Conservation (phyloP, 92 coral and sea anemone species). For the Epizoanthus stellaris region DNA sequence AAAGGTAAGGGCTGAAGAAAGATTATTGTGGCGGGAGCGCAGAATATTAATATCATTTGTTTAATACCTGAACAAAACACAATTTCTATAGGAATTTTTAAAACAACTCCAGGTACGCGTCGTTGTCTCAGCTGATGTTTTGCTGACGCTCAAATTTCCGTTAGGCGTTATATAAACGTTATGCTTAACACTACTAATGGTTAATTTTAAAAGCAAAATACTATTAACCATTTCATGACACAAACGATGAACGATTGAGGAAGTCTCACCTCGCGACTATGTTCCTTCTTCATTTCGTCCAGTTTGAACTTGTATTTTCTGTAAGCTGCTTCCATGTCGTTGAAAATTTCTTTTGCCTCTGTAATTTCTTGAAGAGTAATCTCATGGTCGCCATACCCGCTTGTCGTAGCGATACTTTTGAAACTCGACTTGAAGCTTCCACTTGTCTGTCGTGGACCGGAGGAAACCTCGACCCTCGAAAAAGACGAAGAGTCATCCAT, state of each 20-base stretch:
- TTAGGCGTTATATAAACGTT: background rate
- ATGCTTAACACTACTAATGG: no score
- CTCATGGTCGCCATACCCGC: slow-evolving; percentile 59
- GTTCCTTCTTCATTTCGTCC: slow-evolving; percentile 86
- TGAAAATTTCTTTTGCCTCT: slow-evolving; percentile 94
- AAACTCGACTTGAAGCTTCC: slow-evolving; percentile 41
- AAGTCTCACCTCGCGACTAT: slow-evolving; percentile 83
- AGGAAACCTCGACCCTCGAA: slow-evolving; percentile 13
- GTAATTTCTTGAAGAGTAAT: slow-evolving; percentile 89
- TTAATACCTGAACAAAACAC: background rate
- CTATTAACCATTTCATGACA: background rate
- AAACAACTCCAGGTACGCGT: slow-evolving; percentile 9
- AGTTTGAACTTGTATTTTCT: slow-evolving; percentile 81
- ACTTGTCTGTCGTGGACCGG: background rate
- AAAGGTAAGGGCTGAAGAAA: no score
- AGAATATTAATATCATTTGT: no score
- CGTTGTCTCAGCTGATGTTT: background rate
- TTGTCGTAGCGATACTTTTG: slow-evolving; percentile 64
- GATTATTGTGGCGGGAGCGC: no score
- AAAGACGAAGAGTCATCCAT: slow-evolving; percentile 39
- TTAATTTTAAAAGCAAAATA: background rate
- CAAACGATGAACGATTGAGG: background rate
- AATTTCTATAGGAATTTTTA: background rate
- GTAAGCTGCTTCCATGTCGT: slow-evolving; percentile 92
- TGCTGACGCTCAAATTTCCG: slow-evolving; percentile 9